A percentile compares a stretch with the other conserved stretches of the same genome.
phyloP scores from a whole-genome alignment of 2,797 vertebrate genomes.

The Xenopus petersii region DNA sequence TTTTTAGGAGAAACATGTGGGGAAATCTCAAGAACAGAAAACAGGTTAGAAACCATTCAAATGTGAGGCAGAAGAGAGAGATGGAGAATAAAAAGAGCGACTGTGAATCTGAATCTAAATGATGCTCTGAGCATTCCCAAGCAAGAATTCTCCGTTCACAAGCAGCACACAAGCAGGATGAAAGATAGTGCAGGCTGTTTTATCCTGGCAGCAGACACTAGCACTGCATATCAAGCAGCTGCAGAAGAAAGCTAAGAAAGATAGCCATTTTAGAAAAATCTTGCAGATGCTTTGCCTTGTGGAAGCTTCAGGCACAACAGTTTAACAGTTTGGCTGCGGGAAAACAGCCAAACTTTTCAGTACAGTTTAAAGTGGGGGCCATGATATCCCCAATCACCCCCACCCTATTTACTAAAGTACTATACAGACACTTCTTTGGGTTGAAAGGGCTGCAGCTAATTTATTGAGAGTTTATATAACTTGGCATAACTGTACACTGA shows the following conservation, averaged over 20 bases:
- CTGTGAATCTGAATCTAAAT: constrained; percentile 19
- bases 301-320: background rate
- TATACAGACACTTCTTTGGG: no score
- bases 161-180: constrained; percentile 21
- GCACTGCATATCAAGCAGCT: constrained; percentile 30
- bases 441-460: no score
- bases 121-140: background rate
- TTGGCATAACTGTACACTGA: no score
- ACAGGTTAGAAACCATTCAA: background rate
- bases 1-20: background rate
- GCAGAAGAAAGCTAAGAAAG: background rate
- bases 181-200: constrained; percentile 33
- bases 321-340: no score
- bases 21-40: background rate
- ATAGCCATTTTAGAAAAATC: constrained; percentile 5
- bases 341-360: no score
- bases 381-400: no score
- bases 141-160: constrained; percentile 1
- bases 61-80: background rate
- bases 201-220: constrained; percentile 18
- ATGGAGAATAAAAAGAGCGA: background rate
- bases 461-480: no score
- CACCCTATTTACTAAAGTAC: no score
- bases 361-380: no score
- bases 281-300: background rate